Conservation (phyloP, 2,113 vertebrate genomes). For the Actenoides lindsayi region DNA sequence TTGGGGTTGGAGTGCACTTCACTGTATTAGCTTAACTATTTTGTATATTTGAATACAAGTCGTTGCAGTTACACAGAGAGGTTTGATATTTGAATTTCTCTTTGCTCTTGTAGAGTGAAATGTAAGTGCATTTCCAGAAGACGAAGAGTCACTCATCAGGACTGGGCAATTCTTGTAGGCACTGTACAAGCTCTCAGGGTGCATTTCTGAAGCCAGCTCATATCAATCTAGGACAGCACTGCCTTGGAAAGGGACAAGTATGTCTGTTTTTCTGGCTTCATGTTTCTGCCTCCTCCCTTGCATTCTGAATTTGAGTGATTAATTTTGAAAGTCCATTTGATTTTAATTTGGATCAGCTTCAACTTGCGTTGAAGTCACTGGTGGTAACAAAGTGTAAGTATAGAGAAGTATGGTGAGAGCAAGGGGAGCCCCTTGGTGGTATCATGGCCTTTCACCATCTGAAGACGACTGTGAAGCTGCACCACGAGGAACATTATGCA, state of each 20-base stretch:
- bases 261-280: not conserved
- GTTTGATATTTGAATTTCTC: not conserved
- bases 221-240: not conserved
- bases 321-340: not conserved
- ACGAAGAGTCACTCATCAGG: not conserved
- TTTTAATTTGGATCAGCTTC: not conserved
- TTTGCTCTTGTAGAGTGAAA: not conserved
- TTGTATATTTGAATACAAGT: not conserved
- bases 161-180: not conserved
- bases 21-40: not conserved
- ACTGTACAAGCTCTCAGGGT: not conserved
- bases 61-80: not conserved
- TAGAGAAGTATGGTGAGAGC: not conserved
- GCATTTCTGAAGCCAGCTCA: not conserved
- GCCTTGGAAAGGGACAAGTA: not conserved
- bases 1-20: not conserved
- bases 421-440: not conserved
- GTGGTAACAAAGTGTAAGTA: not conserved
- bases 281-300: not conserved
- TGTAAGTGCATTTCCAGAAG: not conserved
- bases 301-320: not conserved
- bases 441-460: accelerated
- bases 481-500: not conserved
- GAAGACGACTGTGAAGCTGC: not conserved
- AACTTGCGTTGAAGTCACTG: not conserved